Conservation (phyloP, 2,797 vertebrate species). For the Mormyrops boulengeri region DNA sequence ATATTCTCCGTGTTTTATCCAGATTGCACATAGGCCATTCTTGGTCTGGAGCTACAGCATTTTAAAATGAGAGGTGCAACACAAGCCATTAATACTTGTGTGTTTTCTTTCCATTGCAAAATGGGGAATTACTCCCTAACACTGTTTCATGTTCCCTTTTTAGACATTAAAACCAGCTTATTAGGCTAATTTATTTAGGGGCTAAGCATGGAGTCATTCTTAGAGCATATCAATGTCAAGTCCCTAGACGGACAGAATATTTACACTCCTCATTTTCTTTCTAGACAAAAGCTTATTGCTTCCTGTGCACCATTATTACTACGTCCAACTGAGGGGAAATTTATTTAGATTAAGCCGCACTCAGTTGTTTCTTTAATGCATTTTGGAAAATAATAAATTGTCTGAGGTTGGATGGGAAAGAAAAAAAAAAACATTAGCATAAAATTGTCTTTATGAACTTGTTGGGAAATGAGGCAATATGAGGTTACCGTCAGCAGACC, state of each 20-base stretch:
- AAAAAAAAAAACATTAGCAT: conserved; percentile 35
- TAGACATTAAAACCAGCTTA: conserved; percentile 29
- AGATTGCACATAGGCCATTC: neutral
- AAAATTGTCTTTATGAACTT: conserved; percentile 44
- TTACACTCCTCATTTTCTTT: conserved; percentile 68
- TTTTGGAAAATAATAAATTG: conserved; percentile 45
- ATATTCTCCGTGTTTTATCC: neutral
- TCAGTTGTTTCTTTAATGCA: conserved; percentile 56
- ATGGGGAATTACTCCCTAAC: conserved; percentile 14
- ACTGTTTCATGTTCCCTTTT: conserved; percentile 34
- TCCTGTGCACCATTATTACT: conserved; percentile 65
- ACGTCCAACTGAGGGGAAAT: conserved; percentile 66
- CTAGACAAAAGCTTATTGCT: conserved; percentile 57
- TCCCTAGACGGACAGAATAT: conserved; percentile 47
- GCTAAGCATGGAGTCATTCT: conserved; percentile 34
- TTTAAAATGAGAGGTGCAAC: neutral
- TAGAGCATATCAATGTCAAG: conserved; percentile 25
- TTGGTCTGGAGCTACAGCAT: neutral
- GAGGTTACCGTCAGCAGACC: conserved; percentile 31
- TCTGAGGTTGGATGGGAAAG: conserved; percentile 40
- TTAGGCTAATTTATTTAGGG: conserved; percentile 32
- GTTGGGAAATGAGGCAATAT: conserved; percentile 40
- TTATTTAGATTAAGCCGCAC: conserved; percentile 69
- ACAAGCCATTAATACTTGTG: neutral
- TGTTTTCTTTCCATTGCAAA: neutral